A percentile compares a stretch with the other conserved stretches of the same genome.
Evolutionary conservation across 2,797 vertebrate genomes (phyloP).

Genomic region (Sciurus vulgaris): DNA sequence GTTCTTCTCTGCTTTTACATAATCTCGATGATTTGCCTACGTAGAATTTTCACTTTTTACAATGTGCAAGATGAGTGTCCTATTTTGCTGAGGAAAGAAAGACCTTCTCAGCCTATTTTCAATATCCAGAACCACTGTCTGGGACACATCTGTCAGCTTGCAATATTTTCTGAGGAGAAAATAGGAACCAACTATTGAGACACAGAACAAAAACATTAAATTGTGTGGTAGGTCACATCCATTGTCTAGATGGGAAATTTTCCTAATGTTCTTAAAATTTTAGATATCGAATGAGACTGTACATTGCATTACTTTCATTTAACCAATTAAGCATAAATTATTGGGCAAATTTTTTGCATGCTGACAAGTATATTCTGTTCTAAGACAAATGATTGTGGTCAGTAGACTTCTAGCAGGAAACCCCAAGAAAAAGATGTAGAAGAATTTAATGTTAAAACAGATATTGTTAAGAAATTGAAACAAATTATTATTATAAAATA

Average conservation of each 20-base stretch:
- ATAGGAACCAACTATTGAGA: slow-evolving; percentile 67
- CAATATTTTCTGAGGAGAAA: slow-evolving; percentile 33
- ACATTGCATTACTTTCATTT: slow-evolving; percentile 59
- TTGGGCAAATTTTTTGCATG: background rate
- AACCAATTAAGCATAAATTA: slow-evolving; percentile 6
- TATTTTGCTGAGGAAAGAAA: background rate
- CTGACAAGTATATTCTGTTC: background rate
- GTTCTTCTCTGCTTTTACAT: background rate
- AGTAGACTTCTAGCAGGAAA: background rate
- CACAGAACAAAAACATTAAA: slow-evolving; percentile 77
- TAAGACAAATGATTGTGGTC: background rate
- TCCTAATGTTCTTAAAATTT: slow-evolving; percentile 81
- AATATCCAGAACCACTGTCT: slow-evolving; percentile 10
- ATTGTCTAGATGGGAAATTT: slow-evolving; percentile 77
- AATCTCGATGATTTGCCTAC: background rate
- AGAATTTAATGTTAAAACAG: background rate
- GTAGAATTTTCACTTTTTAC: slow-evolving; percentile 60
- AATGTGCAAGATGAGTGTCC: fast-evolving
- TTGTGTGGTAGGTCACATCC: slow-evolving; percentile 59
- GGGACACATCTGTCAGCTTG: background rate
- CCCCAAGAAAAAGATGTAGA: background rate
- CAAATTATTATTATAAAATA: background rate
- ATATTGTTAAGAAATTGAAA: slow-evolving; percentile 26
- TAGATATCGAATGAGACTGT: slow-evolving; percentile 78
- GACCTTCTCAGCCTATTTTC: background rate